Base-by-base conservation (phyloP, 1,140 invertebrate genomes). In the Eriosoma lanigerum region DNA sequence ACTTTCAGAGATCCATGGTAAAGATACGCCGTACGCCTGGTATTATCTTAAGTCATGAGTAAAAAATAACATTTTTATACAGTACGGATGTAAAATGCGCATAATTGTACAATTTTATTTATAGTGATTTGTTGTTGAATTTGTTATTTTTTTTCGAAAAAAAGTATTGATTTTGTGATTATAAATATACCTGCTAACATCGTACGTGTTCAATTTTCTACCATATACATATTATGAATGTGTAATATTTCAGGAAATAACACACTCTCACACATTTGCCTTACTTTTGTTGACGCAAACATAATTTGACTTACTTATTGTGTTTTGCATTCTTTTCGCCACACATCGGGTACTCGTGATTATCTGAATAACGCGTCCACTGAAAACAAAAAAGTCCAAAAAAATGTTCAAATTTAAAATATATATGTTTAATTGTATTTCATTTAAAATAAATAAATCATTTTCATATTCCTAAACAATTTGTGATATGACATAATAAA, bases 261-360 rank as follows among this genome's bases (percentile, higher is more conserved):
- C 3, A 38, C 32, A 19, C 13, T n/a, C n/a, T n/a, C n/a, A 8
- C 26, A 32, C 26, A 32, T 62, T 62, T 24, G 5, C 19, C 19
- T 62, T 9, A 32, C 26, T 38, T 4, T 62, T 19, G 29, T 32
- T 12, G 19, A 38, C 29, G 26, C 0, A 29, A 26, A 60, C 26
- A 29, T 60, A 60, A n/a, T 52, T 52, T 29, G 1, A 54, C 72
- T 75, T 75, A 75, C 72, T 75, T 75, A 29, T 56, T 75, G n/a
- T n/a, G 52, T 56, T 56, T 56, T 4, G 5, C 21, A 17, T 44
- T 56, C 38, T 21, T 56, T n/a, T 56, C 19, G 10, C 19, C 50
- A 38, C 29, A 32, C 19, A 38, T 75, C 50, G 52, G 29, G 1
- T 24, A 50, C 32, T 56, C 54, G 52, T 24, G 72, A 21, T 56